Evolutionary conservation across 2,888 invertebrate genomes (phyloP), one percentile per base, ranked within the genome.

Genomic region (Drosophila neonasuta): DNA sequence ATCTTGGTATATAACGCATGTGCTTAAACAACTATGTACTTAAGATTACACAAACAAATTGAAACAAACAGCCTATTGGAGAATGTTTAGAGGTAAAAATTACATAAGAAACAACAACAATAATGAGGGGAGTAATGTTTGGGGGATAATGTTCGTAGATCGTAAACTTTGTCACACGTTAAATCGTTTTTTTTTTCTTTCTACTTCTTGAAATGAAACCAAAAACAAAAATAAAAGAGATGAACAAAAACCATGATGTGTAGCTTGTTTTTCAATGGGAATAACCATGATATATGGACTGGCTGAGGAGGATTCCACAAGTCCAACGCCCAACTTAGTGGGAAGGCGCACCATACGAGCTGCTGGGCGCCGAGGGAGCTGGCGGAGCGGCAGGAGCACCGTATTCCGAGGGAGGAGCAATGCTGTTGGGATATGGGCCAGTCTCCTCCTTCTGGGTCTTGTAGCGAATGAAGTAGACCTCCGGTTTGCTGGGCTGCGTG

Each of bases 391-490:
- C 79, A 51, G 91, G 90, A 30, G 90, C 89, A 67, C 91, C 91
- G 76, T 90, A 91, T 45, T 91, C 91, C 15, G 89, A 83, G 3
- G 88, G 81, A 48, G 91, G 90, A 20, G 89, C 81, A 80, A 91
- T 89, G 65, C 90, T 90, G 68, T 90, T 90, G 51, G 91, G 90
- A 73, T 91, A 91, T 36, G 90, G 90, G 10, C 90, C 90, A 49
- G 88, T 79, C 68, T 91, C 91, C 74, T 91, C 91, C 80, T 91
- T 91, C 75, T 94, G 94, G 61, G 95, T 95, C 92, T 95, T 95
- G 91, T 95, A 95, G 86, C 94, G 92, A 89, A 95, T 95, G 91
- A 95, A 95, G 91, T 94, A 95, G 44, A 95, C 95, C 91, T 95
- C 95, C 15, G 95, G 95, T 89, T 95, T 95, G 92, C 94, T 94